A percentile compares a stretch with the other conserved stretches of the same genome.
Conservation (phyloP, 2,797 vertebrate species). For the Hydrolagus colliei region DNA sequence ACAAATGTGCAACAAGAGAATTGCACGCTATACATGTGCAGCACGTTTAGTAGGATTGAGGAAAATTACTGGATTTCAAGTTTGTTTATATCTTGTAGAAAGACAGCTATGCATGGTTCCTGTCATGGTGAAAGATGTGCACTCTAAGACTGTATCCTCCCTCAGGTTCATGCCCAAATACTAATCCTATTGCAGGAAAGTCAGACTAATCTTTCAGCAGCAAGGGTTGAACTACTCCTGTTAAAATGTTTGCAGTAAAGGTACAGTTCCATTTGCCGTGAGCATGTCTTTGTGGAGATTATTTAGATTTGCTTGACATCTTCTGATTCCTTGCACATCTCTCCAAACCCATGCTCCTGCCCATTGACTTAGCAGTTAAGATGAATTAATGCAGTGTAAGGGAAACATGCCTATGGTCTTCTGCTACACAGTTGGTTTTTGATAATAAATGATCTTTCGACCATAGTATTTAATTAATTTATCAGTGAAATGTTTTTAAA, state of each 20-base stretch:
- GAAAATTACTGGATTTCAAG: background rate
- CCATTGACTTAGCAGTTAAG: background rate
- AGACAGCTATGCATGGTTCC: constrained; percentile 10
- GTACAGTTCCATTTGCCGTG: constrained; percentile 46
- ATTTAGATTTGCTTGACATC: constrained; percentile 19
- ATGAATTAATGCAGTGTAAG: background rate
- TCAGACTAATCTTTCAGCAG: constrained; percentile 51
- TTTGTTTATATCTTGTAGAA: background rate
- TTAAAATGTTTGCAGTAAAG: constrained; percentile 48
- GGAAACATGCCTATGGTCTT: background rate
- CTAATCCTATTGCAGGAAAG: constrained; percentile 53
- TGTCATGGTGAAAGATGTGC: constrained; percentile 44
- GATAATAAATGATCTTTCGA: background rate
- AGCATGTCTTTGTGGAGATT: constrained; percentile 46
- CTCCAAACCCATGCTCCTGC: too few relatives aligned
- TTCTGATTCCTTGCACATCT: background rate
- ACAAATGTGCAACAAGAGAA: background rate
- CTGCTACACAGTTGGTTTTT: background rate
- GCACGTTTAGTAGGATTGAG: background rate
- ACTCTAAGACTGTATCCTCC: constrained; percentile 40
- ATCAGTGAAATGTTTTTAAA: background rate
- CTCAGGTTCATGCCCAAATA: constrained; percentile 44
- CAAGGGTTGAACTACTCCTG: constrained; percentile 36
- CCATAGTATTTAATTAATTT: background rate
- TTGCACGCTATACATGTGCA: background rate